These are phyloP conservation scores for Phrynocephalus forsythii DNA, from an alignment of 2,797 vertebrate genomes.

Conservation along the genomic window DNA sequence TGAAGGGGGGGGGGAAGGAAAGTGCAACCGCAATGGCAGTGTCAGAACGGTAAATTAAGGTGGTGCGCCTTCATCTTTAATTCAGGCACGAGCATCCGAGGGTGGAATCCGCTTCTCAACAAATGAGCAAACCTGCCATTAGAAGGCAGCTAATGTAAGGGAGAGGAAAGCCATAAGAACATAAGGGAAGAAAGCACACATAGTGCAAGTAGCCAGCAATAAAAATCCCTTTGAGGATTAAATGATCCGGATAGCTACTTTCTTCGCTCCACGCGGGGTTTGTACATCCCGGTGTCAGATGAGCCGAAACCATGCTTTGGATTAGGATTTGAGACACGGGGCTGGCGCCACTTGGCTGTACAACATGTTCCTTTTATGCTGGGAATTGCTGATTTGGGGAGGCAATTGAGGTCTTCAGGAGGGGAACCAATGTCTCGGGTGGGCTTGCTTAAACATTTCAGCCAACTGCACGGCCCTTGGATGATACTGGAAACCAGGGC, in stretches of 20 bases:
- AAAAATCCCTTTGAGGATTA: background rate
- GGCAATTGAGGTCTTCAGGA: too few species aligned
- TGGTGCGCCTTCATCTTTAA: conserved; percentile 54
- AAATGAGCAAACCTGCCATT: conserved; percentile 36
- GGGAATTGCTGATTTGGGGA: too few species aligned
- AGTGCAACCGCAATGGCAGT: conserved; percentile 19
- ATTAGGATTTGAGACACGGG: background rate
- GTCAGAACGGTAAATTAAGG: conserved; percentile 59
- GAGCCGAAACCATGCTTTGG: background rate
- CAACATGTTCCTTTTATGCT: too few species aligned
- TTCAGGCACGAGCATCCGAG: conserved; percentile 30
- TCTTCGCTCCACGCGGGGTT: too few species aligned
- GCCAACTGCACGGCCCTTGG: too few species aligned
- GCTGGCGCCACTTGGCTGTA: too few species aligned
- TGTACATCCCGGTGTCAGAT: background rate
- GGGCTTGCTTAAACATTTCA: too few species aligned
- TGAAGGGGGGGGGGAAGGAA: background rate
- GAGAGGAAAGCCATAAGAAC: background rate
- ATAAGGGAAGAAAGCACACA: background rate
- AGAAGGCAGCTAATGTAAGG: conserved; percentile 9
- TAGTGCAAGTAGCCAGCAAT: background rate
- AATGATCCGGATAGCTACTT: background rate
- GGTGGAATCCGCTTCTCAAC: conserved; percentile 26
- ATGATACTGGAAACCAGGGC: too few species aligned
- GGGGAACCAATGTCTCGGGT: too few species aligned